Conservation (phyloP, 2,888 invertebrate genomes). For the Mesorhabditis sp. region DNA sequence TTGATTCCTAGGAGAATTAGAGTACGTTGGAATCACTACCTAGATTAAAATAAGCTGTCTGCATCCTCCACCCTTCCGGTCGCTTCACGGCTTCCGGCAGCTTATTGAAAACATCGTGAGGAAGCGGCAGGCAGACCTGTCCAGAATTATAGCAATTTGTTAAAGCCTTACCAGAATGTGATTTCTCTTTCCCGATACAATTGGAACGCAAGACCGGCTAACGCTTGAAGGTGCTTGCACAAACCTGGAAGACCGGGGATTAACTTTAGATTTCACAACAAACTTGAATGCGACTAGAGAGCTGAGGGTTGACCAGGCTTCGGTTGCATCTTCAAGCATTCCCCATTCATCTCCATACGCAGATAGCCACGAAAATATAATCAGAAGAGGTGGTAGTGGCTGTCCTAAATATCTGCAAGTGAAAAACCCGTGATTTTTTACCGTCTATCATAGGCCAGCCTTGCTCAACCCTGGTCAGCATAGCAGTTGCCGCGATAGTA, state of each 20-base stretch:
- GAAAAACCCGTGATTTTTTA: not conserved
- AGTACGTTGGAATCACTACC: constrained; percentile 18
- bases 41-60: constrained; percentile 30
- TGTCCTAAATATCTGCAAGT: not conserved
- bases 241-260: not conserved
- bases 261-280: not conserved
- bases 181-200: constrained; percentile 40
- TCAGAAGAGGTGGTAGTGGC: constrained; percentile 25
- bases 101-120: constrained; percentile 32
- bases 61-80: constrained; percentile 20
- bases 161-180: constrained; percentile 23
- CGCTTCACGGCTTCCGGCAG: constrained; percentile 34
- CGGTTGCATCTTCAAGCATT: constrained; percentile 54
- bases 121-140: constrained; percentile 43
- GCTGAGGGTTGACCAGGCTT: constrained; percentile 15
- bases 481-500: constrained; percentile 49
- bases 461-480: constrained; percentile 38
- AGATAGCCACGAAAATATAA: constrained; percentile 51
- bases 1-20: constrained; percentile 37
- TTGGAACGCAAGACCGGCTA: constrained; percentile 48
- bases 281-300: not conserved
- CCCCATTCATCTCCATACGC: constrained; percentile 55
- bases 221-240: constrained; percentile 41
- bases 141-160: not conserved
- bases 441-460: constrained; percentile 13